Evolutionary conservation across 2,888 invertebrate genomes (phyloP).

Genomic region (Catonia carolina): DNA sequence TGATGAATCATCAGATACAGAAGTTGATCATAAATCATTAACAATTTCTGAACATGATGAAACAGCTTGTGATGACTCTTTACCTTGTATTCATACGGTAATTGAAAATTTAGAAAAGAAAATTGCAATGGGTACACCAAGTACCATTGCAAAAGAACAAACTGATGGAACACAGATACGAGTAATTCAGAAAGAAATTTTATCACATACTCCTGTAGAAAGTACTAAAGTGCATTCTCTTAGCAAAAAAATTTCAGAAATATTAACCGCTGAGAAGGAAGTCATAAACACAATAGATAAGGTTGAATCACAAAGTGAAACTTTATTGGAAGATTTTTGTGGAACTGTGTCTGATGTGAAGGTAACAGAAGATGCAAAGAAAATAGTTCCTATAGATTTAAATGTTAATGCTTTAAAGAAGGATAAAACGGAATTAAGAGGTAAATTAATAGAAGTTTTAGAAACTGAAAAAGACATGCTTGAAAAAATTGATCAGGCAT

Average conservation of each 20-base stretch:
- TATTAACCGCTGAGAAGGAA: constrained; percentile 17
- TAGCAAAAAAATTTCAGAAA: constrained; percentile 19
- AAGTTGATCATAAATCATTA: constrained; percentile 24
- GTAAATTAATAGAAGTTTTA: constrained; percentile 26
- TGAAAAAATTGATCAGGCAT: constrained; percentile 24
- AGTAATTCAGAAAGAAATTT: no score
- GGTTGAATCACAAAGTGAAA: no score
- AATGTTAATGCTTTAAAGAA: constrained; percentile 18
- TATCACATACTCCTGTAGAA: no score
- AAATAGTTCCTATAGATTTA: constrained; percentile 28
- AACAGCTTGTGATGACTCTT: constrained; percentile 26
- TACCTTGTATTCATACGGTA: constrained; percentile 39
- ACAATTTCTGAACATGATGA: constrained; percentile 25
- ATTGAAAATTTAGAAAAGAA: constrained; percentile 40
- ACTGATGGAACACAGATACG: background rate
- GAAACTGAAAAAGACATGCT: constrained; percentile 26
- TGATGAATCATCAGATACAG: constrained; percentile 32
- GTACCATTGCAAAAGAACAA: background rate
- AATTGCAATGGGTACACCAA: constrained; percentile 32
- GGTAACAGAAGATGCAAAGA: no score
- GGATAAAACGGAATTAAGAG: constrained; percentile 8
- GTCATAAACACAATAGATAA: constrained; percentile 8
- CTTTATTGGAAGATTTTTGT: no score
- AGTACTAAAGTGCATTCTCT: constrained; percentile 10
- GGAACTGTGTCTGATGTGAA: no score